These are phyloP conservation scores for Epizoanthus illoricatus DNA, from an alignment of 92 coral and sea anemone species.

Conservation along the genomic window DNA sequence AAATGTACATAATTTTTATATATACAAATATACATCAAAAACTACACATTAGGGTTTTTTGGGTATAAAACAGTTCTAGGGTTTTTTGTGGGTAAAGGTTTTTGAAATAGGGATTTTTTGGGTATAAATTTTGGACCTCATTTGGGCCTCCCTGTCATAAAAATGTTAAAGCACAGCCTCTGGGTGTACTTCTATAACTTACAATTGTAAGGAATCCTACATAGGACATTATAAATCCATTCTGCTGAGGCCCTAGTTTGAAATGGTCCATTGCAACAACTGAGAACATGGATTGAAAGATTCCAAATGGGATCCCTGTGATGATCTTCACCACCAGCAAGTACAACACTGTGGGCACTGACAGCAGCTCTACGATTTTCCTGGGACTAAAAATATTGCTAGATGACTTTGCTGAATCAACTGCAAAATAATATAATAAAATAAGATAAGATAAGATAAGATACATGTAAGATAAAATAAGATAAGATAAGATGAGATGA, in stretches of 20 bases:
- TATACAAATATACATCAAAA: too few relatives aligned
- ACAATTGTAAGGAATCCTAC: conserved; percentile 91
- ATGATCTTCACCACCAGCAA: conserved; percentile 68
- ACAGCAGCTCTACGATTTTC: conserved; percentile 71
- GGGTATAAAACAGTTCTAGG: too few relatives aligned
- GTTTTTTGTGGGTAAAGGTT: too few relatives aligned
- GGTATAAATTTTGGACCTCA: not conserved
- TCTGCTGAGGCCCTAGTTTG: conserved; percentile 89
- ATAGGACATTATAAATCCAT: conserved; percentile 94
- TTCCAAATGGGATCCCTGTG: conserved; percentile 89
- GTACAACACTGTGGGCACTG: conserved; percentile 72
- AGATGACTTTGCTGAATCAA: conserved; percentile 39
- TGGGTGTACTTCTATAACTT: conserved; percentile 42
- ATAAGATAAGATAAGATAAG: too few relatives aligned
- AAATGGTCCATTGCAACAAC: conserved; percentile 89
- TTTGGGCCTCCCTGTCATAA: too few relatives aligned
- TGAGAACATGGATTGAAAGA: conserved; percentile 96
- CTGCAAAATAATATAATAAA: not conserved
- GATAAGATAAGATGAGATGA: too few relatives aligned
- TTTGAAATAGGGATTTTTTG: too few relatives aligned
- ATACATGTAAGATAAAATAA: too few relatives aligned
- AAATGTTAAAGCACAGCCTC: too few relatives aligned
- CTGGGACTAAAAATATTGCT: conserved; percentile 64
- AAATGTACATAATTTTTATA: too few relatives aligned
- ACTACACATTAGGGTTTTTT: too few relatives aligned